Conservation (phyloP, 2,113 vertebrate genomes). For the Eulemur rufifrons region DNA sequence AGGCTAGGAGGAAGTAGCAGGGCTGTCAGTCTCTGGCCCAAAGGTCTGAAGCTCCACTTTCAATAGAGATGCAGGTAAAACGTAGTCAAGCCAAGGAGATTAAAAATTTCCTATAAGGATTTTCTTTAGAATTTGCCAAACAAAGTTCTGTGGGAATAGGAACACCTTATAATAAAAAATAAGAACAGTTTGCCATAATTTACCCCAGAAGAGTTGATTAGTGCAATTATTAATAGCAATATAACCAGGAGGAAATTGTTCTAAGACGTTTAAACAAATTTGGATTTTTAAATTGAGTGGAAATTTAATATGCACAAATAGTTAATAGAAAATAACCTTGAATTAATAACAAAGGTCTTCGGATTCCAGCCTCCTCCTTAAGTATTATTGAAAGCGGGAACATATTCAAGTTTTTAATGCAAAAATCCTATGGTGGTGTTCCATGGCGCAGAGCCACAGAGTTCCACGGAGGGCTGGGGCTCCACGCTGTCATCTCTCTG, state of each 20-base stretch:
- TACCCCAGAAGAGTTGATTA: constrained; percentile 29
- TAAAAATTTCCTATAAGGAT: neutral
- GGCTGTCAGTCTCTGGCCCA: neutral
- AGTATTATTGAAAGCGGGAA: constrained; percentile 35
- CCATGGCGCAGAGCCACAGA: neutral
- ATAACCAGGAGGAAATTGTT: neutral
- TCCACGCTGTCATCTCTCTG: neutral
- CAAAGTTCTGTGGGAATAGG: constrained; percentile 37
- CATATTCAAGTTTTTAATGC: neutral
- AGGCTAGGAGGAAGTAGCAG: neutral
- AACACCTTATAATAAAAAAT: constrained; percentile 25
- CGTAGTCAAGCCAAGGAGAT: neutral
- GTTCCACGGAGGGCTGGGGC: neutral
- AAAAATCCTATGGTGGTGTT: neutral
- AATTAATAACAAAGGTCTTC: constrained; percentile 50
- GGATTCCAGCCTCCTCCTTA: neutral
- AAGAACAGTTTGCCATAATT: neutral
- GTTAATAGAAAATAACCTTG: constrained; percentile 31
- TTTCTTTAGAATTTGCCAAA: constrained; percentile 62
- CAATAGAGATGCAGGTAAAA: neutral
- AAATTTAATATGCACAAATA: constrained; percentile 8
- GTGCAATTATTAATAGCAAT: constrained; percentile 28
- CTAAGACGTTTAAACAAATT: neutral
- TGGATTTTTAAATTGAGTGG: constrained; percentile 51
- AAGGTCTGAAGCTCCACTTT: neutral